Conservation (phyloP, 2,888 invertebrate species). For the Apodemia zela region DNA sequence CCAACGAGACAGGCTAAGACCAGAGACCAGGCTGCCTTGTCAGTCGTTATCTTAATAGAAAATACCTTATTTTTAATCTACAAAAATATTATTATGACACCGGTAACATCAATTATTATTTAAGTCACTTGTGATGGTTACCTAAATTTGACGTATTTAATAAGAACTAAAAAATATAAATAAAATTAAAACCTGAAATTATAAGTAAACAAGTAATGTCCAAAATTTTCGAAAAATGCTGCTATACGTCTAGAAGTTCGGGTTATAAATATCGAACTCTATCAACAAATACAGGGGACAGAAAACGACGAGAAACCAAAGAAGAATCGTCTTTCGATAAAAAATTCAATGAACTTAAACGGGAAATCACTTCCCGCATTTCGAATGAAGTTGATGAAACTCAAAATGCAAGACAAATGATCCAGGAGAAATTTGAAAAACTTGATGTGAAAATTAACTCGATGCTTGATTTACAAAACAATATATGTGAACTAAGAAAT, state of each 20-base stretch:
- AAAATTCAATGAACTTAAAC: slow-evolving; percentile 53
- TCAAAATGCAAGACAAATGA: slow-evolving; percentile 44
- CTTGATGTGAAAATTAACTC: slow-evolving; percentile 53
- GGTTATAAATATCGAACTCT: slow-evolving; percentile 66
- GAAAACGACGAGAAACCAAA: slow-evolving; percentile 38
- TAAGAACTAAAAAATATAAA: too few relatives aligned
- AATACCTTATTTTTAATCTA: too few relatives aligned
- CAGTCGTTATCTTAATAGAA: too few relatives aligned
- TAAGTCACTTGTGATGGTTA: too few relatives aligned
- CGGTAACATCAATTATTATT: too few relatives aligned
- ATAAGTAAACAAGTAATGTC: slow-evolving; percentile 42
- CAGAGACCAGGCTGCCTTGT: too few relatives aligned
- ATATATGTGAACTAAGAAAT: slow-evolving; percentile 43
- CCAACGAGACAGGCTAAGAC: too few relatives aligned
- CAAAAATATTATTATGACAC: too few relatives aligned
- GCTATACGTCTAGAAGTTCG: slow-evolving; percentile 56
- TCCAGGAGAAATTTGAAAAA: slow-evolving; percentile 48
- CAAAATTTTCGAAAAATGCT: slow-evolving; percentile 55
- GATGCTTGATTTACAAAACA: slow-evolving; percentile 52
- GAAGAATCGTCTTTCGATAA: slow-evolving; percentile 46
- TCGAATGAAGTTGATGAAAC: slow-evolving; percentile 45
- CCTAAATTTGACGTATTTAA: too few relatives aligned
- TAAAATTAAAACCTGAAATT: neutral
- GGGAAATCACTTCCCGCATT: slow-evolving; percentile 48
- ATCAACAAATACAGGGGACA: slow-evolving; percentile 61